Evolutionary conservation across 2,113 vertebrate genomes (phyloP).

Genomic region (Bubalus kerabau): DNA sequence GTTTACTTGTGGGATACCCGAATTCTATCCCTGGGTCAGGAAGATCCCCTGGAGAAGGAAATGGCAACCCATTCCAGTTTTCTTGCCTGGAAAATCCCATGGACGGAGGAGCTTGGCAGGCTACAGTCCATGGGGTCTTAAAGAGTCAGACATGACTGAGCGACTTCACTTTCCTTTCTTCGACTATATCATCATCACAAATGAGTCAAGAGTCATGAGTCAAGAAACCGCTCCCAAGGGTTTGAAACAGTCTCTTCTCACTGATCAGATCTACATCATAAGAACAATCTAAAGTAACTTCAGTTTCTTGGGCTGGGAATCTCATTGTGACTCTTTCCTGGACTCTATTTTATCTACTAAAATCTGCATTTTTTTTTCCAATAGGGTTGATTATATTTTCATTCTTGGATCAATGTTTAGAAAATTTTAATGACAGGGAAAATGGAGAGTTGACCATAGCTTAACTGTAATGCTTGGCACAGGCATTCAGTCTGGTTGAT

Average conservation of each 20-base stretch:
- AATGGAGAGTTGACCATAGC: not conserved
- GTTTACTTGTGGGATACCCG: accelerated
- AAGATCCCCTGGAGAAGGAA: not conserved
- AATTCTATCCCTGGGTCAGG: not conserved
- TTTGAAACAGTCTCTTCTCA: not conserved
- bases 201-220: not conserved
- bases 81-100: not conserved
- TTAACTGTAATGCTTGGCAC: not conserved
- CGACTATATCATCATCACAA: not conserved
- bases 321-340: not conserved
- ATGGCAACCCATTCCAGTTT: not conserved
- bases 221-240: not conserved
- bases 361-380: not conserved
- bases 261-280: not conserved
- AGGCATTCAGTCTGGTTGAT: not conserved
- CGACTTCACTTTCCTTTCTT: not conserved
- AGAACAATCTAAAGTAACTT: not conserved
- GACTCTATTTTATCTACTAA: not conserved
- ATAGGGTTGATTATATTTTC: not conserved
- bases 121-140: not conserved
- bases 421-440: not conserved
- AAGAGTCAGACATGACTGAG: not conserved
- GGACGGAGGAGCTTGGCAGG: not conserved
- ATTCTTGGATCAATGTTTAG: not conserved
- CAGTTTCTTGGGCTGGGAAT: not conserved